phyloP scores from a whole-genome alignment of 2,797 vertebrate genomes.

The Chelmon rostratus region DNA sequence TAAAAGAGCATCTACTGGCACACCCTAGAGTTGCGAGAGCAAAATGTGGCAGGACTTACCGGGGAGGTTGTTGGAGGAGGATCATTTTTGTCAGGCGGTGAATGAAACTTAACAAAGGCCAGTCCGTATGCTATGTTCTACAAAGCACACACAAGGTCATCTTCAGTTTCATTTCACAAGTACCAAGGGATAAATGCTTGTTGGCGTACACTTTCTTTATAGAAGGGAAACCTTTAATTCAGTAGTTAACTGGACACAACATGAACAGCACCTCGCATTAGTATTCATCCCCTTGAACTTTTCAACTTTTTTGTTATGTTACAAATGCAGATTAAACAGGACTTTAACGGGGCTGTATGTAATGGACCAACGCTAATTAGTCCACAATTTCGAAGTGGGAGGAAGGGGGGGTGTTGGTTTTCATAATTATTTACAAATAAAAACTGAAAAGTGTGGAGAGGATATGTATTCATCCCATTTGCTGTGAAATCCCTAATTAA shows the following conservation, averaged over 20 bases:
- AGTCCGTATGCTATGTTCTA: slow-evolving; percentile 91
- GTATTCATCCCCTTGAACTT: too few species aligned
- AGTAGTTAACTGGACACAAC: neutral
- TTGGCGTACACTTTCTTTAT: neutral
- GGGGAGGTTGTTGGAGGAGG: slow-evolving; percentile 79
- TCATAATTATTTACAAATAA: too few species aligned
- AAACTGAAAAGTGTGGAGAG: too few species aligned
- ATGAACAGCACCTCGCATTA: too few species aligned
- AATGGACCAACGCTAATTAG: too few species aligned
- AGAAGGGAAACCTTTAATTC: neutral
- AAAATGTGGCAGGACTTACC: slow-evolving; percentile 78
- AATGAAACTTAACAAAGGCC: slow-evolving; percentile 91
- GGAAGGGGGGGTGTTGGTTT: too few species aligned
- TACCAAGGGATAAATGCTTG: neutral
- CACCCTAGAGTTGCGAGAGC: neutral
- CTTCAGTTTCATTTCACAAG: neutral
- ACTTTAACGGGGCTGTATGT: too few species aligned
- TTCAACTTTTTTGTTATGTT: too few species aligned
- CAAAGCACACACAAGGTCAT: slow-evolving; percentile 25
- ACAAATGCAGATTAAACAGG: too few species aligned
- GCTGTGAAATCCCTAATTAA: too few species aligned
- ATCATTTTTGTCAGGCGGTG: slow-evolving; percentile 89
- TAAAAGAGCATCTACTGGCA: neutral
- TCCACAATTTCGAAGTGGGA: too few species aligned
- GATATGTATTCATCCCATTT: too few species aligned